Base-by-base conservation (phyloP, 2,888 invertebrate genomes). In the Epistrophe grossulariae region DNA sequence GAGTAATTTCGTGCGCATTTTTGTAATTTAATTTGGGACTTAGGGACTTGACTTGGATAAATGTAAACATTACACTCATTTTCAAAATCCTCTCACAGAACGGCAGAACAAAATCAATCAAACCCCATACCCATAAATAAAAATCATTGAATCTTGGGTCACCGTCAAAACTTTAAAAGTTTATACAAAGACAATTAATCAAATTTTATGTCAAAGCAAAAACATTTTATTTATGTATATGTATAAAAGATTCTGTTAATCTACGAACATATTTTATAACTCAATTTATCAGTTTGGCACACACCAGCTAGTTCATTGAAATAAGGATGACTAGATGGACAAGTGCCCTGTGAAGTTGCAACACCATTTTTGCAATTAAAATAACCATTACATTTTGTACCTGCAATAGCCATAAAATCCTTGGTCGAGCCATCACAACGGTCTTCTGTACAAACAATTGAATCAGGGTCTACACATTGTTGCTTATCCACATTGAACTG, bases 401-500 rank as follows among this genome's bases (percentile, higher is more conserved):
- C 15, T 4, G 79, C 60, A 0, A 76, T 38, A 15, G 84, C 57
- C 84, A 84, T 84, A 17, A 74, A 84, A 24, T 0, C 0, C 10
- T 35, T 57, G 6, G 74, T 1, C 5, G 35, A 6, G n/a, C 83
- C 79, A 19, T 73, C 68, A 43, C 79, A 79, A 2, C 79, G 71
- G 13, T 78, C 68, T 0, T 35, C 2, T 7, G 1, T 13, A 50
- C 79, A 79, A 24, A 15, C 13, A 11, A 45, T 38, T 4, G 24
- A 6, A 8, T 57, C 17, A 6, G 77, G 66, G n/a, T 77, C 57
- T 4, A 13, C 10, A 38, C 77, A 77, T 19, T 48, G 3, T n/a
- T 59, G 17, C 0, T 0, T 8, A 1, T 0, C 0, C 3, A 2
- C 19, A 71, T 43, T 19, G 11, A 79, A 79, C 0, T 62, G 9